These are phyloP conservation scores for Pimpla rufipes DNA, from an alignment of 2,888 invertebrate genomes.

Conservation along the genomic window DNA sequence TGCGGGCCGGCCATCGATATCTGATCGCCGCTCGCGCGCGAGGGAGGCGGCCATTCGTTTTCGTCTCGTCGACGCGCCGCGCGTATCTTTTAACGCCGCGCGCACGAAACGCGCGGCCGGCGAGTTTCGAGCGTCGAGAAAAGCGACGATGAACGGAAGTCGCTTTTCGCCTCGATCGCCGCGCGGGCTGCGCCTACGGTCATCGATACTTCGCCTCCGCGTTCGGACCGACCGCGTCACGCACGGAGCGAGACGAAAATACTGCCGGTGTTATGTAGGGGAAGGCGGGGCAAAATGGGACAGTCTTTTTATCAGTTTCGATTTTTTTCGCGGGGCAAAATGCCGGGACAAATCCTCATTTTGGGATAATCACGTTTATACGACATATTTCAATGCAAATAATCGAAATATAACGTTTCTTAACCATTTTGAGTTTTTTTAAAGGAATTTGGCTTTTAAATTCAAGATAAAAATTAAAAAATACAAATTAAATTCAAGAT, in stretches of 20 bases:
- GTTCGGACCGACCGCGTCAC: conserved; percentile 19
- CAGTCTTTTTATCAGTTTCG: no score
- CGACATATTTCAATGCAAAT: no score
- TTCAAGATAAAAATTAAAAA: no score
- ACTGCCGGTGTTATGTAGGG: no score
- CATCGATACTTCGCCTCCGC: conserved; percentile 52
- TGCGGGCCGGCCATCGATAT: conserved; percentile 69
- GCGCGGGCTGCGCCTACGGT: conserved; percentile 35
- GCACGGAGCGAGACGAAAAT: conserved; percentile 28
- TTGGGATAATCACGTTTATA: no score
- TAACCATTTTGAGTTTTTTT: no score
- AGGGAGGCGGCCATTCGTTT: conserved; percentile 69
- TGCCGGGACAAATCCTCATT: no score
- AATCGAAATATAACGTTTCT: no score
- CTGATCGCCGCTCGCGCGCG: conserved; percentile 61
- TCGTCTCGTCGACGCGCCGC: conserved; percentile 50
- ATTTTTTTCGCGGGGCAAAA: no score
- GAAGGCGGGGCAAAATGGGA: no score
- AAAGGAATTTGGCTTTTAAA: no score
- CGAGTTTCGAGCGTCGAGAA: conserved; percentile 66
- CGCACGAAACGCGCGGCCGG: conserved; percentile 47
- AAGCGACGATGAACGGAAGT: conserved; percentile 61
- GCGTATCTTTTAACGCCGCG: conserved; percentile 16
- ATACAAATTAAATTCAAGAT: no score
- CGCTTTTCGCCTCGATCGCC: conserved; percentile 37